Evolutionary conservation across 30 jellyfish, hydroid and myxozoan genomes (phyloP), one percentile per base, ranked within the genome.

Genomic region (Aurelia aurita): DNA sequence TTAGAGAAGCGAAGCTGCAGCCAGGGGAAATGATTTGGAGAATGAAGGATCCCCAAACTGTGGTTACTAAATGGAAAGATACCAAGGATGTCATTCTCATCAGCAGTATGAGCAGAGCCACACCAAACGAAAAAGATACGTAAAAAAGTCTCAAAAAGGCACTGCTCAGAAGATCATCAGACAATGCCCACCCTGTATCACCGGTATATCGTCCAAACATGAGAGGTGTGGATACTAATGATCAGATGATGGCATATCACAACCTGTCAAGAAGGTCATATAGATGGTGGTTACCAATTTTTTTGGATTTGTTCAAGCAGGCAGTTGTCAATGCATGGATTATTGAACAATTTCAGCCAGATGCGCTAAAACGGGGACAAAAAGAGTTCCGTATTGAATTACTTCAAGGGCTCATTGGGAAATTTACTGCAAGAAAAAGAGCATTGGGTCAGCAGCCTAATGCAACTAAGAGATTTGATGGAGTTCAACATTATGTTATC

Each of bases 281-380:
- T 71, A 72, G 71, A 28, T 72, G 85, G 85, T 72, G 85, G 85
- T 10, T 72, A 23, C 85, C 85, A 9, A 72, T 72, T 26, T 72
- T 72, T 72, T 23, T 63, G 20, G 76, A 63, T 63, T 5, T 63
- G 76, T 49, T 63, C 23, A 63, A 63, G 31, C 44, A 23, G 28
- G 49, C 76, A 15, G 49, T 63, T 12, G 76, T 63, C 13, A 63
- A 63, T 63, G 47, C 76, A 20, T 63, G 47, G 76, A 28, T 63
- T 3, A 23, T 63, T 23, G 44, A 63, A 49, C 46, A 63, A 28
- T 15, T 20, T 63, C 76, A 63, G 19, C 76, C 76, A 13, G 31
- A 63, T 19, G 76, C 49, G 6, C 23, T 20, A 32, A 63, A 28
- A 28, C 23, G 23, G 23, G 76, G 76, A 32, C 76, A 63, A 28